Evolutionary conservation across 2,797 vertebrate species (phyloP), one percentile per base, ranked within the genome.

Genomic region (Peromyscus aztecus): DNA sequence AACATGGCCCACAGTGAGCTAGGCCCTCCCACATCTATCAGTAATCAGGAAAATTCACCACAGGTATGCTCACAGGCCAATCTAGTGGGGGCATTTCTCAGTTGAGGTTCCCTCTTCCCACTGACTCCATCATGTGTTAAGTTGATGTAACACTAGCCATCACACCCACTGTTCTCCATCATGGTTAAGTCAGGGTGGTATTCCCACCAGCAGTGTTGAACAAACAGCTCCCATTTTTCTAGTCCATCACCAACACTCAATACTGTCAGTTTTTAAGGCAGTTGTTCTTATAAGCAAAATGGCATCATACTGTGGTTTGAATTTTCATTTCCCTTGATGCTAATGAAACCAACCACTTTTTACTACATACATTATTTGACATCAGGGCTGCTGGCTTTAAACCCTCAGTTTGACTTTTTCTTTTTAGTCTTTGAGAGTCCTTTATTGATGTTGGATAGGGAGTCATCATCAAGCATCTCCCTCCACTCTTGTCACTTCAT

Each of bases 261-360:
- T 43, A 65, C 1, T 82, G 37, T 57, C 43, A 80, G 52, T 61
- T 46, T 76, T 14, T 69, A 57, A 27, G 37, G 59, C 7, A 85
- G 80, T 24, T 49, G 34, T 59, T 96, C 61, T 93, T 13, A 71
- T 65, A n/a, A 49, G 43, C 77, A 89, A 77, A 89, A 89, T 83
- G 19, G 12, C 46, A 77, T 59, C 61, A 86, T 76, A 12, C 6
- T 82, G 80, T 46, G n/a, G 31, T 52, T 46, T 93, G 90, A 89
- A 43, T 71, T 80, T 75, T 63, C 75, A 71, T 82, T 76, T 76
- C 61, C 34, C 9, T 84, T 77, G 43, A 55, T 57, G 63, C 23
- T 75, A 78, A 31, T 23, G 19, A 93, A 23, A 77, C 9, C 67
- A 31, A n/a, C 34, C 71, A 88, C 31, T 21, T 84, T 91, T 89